phyloP scores from a whole-genome alignment of 2,888 invertebrate species.

The Melieria crassipennis region DNA sequence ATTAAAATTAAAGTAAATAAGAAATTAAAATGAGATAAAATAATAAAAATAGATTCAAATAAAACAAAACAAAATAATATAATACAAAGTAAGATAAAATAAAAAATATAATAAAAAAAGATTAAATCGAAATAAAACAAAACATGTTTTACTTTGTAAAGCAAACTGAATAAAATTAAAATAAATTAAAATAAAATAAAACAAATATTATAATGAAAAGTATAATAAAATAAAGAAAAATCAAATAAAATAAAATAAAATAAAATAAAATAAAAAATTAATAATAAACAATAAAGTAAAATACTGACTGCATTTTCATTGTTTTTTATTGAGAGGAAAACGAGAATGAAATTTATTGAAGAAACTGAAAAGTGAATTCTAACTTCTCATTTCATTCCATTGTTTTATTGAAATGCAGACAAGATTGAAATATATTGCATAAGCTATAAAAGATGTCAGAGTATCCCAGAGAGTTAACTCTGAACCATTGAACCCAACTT shows the following conservation, averaged over 20 bases:
- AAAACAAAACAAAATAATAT: background rate
- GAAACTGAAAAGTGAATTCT: too few relatives aligned
- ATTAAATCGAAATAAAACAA: slow-evolving; percentile 4
- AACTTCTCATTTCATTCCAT: too few relatives aligned
- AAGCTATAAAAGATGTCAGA: too few relatives aligned
- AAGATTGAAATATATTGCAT: too few relatives aligned
- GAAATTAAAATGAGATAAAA: background rate
- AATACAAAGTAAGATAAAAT: background rate
- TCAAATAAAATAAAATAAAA: background rate
- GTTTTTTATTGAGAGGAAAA: too few relatives aligned
- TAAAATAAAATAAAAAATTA: slow-evolving; percentile 1
- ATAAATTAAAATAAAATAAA: background rate
- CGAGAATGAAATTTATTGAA: too few relatives aligned
- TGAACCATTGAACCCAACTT: too few relatives aligned
- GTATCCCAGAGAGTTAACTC: too few relatives aligned
- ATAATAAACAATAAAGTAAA: too few relatives aligned
- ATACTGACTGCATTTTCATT: too few relatives aligned
- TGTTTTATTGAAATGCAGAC: too few relatives aligned
- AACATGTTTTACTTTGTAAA: too few relatives aligned
- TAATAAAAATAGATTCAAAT: background rate
- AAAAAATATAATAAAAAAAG: background rate
- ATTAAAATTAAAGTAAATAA: background rate
- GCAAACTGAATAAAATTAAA: background rate
- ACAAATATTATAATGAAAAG: slow-evolving; percentile 5
- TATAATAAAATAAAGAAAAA: background rate